These are phyloP conservation scores for Mirounga angustirostris DNA, from an alignment of 2,113 vertebrate species.

Conservation along the genomic window DNA sequence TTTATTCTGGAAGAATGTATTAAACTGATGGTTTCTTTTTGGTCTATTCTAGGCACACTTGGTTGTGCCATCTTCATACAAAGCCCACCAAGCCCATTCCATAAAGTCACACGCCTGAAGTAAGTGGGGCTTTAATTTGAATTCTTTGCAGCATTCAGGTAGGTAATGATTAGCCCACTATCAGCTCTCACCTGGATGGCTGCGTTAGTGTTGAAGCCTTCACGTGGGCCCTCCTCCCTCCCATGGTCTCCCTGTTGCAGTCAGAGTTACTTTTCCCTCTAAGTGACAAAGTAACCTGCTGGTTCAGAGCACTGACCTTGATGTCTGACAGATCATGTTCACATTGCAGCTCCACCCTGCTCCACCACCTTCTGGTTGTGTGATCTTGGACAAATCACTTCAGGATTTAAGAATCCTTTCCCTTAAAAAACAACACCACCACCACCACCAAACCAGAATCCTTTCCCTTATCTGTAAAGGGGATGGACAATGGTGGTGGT, in stretches of 20 bases:
- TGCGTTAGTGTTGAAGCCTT: conserved; percentile 4
- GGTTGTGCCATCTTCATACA: not conserved
- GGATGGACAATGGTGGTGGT: not conserved
- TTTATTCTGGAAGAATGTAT: conserved; percentile 18
- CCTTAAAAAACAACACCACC: not conserved
- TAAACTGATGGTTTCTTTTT: conserved; percentile 38
- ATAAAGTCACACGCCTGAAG: not conserved
- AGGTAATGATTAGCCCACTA: not conserved
- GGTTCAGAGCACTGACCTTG: not conserved
- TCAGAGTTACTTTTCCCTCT: not conserved
- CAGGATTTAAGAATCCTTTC: not conserved
- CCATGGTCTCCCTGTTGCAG: not conserved
- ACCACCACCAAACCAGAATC: not conserved
- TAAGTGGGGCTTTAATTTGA: conserved; percentile 59
- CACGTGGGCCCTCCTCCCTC: not conserved
- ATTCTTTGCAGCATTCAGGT: not conserved
- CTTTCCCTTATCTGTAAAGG: not conserved
- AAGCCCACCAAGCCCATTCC: not conserved
- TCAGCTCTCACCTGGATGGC: not conserved
- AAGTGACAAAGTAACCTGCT: not conserved
- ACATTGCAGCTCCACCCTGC: not conserved
- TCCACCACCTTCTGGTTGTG: conserved; percentile 17
- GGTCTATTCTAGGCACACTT: conserved; percentile 24
- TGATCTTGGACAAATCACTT: not conserved
- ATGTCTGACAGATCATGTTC: not conserved